These are phyloP conservation scores for Epistrophe grossulariae DNA, from an alignment of 2,888 invertebrate species.

Conservation along the genomic window DNA sequence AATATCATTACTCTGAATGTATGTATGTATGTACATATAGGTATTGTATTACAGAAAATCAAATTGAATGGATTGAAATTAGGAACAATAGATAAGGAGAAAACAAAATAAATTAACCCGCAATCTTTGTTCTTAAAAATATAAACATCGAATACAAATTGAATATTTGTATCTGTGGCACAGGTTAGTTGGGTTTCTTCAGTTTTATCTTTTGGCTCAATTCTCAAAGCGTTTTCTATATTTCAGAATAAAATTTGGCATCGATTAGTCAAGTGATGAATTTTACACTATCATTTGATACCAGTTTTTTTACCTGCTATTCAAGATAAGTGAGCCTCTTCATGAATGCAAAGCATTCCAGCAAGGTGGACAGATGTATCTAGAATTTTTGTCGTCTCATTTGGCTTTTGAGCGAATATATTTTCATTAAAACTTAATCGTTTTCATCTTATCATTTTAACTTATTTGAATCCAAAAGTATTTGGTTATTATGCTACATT, in stretches of 20 bases:
- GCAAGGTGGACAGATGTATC: constrained; percentile 77
- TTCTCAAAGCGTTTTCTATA: neutral
- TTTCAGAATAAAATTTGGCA: no score
- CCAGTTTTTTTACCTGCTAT: neutral
- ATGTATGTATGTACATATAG: no score
- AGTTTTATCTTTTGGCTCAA: constrained; percentile 1
- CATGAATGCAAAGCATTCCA: constrained; percentile 78
- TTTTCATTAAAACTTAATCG: neutral
- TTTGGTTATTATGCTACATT: constrained; percentile 77
- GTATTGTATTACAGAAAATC: no score
- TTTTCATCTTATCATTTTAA: neutral
- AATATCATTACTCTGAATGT: no score
- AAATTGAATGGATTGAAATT: no score
- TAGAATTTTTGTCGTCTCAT: constrained; percentile 10
- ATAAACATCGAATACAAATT: no score
- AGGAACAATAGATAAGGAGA: no score
- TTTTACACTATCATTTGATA: no score
- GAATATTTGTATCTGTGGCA: no score
- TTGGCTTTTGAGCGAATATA: constrained; percentile 45
- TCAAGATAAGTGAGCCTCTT: constrained; percentile 77
- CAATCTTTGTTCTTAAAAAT: no score
- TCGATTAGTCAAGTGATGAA: no score
- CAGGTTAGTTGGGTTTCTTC: neutral
- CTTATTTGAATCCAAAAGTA: constrained; percentile 78
- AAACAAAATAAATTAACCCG: no score